These are phyloP conservation scores for Phymorhynchus buccinoides DNA, from an alignment of 1,140 invertebrate species.

Conservation along the genomic window DNA sequence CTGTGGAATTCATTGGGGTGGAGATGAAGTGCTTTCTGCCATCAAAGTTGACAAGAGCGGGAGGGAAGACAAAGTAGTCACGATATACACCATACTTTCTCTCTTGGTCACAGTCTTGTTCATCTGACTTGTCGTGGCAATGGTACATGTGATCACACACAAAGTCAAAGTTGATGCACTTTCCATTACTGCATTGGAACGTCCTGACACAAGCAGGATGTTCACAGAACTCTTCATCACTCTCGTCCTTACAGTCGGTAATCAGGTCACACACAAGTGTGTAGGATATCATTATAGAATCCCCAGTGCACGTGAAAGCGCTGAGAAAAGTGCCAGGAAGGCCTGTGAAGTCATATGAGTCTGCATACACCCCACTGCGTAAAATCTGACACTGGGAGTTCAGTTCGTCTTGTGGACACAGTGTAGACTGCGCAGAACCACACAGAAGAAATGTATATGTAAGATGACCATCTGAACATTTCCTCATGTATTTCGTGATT, in stretches of 20 bases:
- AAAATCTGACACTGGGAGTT: not conserved
- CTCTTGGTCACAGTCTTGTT: not conserved
- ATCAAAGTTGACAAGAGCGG: conserved; percentile 12
- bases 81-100: not conserved
- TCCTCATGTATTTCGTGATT: not conserved
- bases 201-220: not conserved
- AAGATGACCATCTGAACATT: not conserved
- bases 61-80: not conserved
- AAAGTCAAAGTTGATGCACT: not conserved
- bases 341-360: not conserved
- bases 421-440: too few species aligned
- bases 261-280: not conserved
- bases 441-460: not conserved
- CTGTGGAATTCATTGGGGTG: not conserved
- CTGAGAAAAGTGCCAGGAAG: too few species aligned
- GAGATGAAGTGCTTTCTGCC: not conserved
- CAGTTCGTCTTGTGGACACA: not conserved
- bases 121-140: not conserved
- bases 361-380: not conserved
- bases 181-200: not conserved
- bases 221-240: not conserved
- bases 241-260: not conserved
- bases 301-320: not conserved
- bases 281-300: not conserved
- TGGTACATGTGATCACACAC: not conserved